These are phyloP conservation scores for Drosophila antonietae DNA, from an alignment of 2,888 invertebrate species.

Conservation along the genomic window DNA sequence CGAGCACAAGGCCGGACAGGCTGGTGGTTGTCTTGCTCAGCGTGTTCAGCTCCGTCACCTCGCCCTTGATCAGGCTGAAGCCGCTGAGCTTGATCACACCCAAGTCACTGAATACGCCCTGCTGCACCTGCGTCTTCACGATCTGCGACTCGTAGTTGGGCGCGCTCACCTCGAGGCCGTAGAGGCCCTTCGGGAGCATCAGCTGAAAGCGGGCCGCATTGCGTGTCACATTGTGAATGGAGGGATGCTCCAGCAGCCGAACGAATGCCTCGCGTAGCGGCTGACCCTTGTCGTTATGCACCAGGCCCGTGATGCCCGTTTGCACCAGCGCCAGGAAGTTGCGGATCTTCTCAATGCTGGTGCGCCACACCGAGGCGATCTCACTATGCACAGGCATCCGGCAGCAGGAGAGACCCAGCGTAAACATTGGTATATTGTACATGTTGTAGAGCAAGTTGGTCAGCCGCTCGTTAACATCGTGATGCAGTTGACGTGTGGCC, in stretches of 20 bases:
- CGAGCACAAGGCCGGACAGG: constrained; percentile 86
- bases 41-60: constrained; percentile 66
- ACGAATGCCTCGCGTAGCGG: constrained; percentile 90
- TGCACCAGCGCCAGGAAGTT: constrained; percentile 87
- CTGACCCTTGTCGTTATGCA: constrained; percentile 88
- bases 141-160: constrained; percentile 87
- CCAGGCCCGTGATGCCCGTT: constrained; percentile 90
- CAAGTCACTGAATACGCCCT: constrained; percentile 67
- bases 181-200: constrained; percentile 89
- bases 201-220: constrained; percentile 90
- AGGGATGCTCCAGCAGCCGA: constrained; percentile 86
- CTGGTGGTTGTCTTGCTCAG: constrained; percentile 40
- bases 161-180: constrained; percentile 87
- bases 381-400: constrained; percentile 90
- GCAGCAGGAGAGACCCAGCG: constrained; percentile 92
- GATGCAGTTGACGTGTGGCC: constrained; percentile 70
- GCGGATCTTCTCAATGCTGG: constrained; percentile 88
- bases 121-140: constrained; percentile 81
- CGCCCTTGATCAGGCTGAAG: constrained; percentile 64
- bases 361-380: constrained; percentile 90
- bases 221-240: constrained; percentile 87
- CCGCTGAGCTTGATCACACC: constrained; percentile 67
- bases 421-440: constrained; percentile 88
- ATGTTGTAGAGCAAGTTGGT: constrained; percentile 87
- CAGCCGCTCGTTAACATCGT: constrained; percentile 85